A percentile compares a stretch with the other conserved stretches of the same genome.
Conservation (phyloP, 1,140 invertebrate genomes). For the Drosophila kepulauana region DNA sequence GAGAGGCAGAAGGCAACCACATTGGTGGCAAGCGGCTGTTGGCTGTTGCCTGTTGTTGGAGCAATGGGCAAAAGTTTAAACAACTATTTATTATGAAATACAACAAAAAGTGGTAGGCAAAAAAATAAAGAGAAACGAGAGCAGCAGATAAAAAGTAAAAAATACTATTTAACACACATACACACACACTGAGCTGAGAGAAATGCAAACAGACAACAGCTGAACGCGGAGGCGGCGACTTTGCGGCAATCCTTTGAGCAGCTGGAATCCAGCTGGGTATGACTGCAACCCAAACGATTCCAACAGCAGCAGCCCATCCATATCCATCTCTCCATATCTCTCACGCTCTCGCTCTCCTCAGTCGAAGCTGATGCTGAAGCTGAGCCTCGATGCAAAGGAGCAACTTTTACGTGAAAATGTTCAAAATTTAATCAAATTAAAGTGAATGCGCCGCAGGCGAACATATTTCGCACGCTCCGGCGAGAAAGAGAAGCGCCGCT, state of each 20-base stretch:
- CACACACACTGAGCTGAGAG: not conserved
- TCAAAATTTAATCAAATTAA: conserved; percentile 85
- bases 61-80: conserved; percentile 74
- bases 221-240: conserved; percentile 62
- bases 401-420: conserved; percentile 83
- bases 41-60: conserved; percentile 63
- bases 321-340: conserved; percentile 26
- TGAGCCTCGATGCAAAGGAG: conserved; percentile 52
- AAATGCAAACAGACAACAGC: conserved; percentile 67
- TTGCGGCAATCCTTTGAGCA: conserved; percentile 59
- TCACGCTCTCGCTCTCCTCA: not conserved
- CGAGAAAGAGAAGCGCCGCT: conserved; percentile 41
- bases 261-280: conserved; percentile 56
- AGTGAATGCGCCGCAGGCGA: conserved; percentile 81
- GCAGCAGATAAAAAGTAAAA: conserved; percentile 13
- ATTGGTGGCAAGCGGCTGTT: conserved; percentile 78
- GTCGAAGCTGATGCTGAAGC: conserved; percentile 27
- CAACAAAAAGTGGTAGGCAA: conserved; percentile 66
- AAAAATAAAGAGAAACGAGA: conserved; percentile 35
- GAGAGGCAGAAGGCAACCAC: conserved; percentile 56
- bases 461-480: conserved; percentile 78
- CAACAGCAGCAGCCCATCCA: conserved; percentile 35
- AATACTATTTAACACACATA: conserved; percentile 69
- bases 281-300: conserved; percentile 43
- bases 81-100: conserved; percentile 82